Conservation (phyloP, 2,797 vertebrate genomes). For the Cyprinella venusta region DNA sequence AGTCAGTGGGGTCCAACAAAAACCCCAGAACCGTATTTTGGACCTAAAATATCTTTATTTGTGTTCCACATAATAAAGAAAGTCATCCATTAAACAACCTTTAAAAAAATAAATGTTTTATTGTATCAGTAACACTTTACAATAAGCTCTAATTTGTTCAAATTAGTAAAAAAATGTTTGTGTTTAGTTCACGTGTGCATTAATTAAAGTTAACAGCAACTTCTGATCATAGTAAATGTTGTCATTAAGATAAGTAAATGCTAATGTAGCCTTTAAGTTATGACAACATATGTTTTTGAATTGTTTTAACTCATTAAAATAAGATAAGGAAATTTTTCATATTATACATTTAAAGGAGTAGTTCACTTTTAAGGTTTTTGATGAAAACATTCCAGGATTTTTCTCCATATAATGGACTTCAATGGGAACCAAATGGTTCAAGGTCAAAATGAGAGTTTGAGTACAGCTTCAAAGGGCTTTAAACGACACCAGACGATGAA, state of each 20-base stretch:
- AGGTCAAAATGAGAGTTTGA: no score
- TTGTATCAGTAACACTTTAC: not conserved
- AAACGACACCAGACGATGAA: no score
- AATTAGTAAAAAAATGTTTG: not conserved
- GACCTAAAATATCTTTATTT: slow-evolving; percentile 10
- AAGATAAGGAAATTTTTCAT: not conserved
- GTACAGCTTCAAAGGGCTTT: no score
- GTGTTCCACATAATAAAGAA: not conserved
- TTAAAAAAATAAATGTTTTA: not conserved
- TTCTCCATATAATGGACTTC: no score
- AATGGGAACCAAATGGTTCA: no score
- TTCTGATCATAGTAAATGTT: not conserved
- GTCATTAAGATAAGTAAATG: not conserved
- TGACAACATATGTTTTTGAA: not conserved
- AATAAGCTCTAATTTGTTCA: not conserved
- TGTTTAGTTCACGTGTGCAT: not conserved
- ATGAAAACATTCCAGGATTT: no score
- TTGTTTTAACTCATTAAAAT: not conserved
- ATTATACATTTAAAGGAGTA: no score
- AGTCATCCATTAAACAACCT: not conserved
- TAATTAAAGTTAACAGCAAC: not conserved
- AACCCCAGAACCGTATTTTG: not conserved
- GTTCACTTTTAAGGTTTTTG: no score
- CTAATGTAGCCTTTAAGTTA: not conserved
- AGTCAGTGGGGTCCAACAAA: not conserved